Percentiles rank a stretch among this genome's conserved stretches.
phyloP scores from a whole-genome alignment of 2,888 invertebrate species.

The Oxycera nigricornis region DNA sequence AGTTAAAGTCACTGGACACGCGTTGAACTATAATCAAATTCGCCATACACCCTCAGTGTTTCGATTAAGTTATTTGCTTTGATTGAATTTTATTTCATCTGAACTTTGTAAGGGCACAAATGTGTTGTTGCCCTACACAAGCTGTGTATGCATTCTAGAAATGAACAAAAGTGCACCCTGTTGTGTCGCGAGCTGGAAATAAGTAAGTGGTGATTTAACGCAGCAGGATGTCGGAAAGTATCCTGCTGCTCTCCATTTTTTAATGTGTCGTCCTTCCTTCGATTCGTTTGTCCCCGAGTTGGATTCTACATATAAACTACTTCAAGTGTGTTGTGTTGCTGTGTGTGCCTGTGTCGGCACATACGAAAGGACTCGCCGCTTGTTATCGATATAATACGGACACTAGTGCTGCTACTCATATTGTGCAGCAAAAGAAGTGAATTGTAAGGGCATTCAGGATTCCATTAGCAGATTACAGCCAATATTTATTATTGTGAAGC shows the following conservation, averaged over 20 bases:
- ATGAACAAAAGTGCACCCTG: slow-evolving; percentile 26
- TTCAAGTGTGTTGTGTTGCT: background rate
- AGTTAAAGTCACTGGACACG: slow-evolving; percentile 30
- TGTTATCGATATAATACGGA: background rate
- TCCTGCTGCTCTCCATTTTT: slow-evolving; percentile 42
- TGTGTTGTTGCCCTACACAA: background rate
- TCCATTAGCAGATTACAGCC: slow-evolving; percentile 46
- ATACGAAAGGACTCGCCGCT: background rate
- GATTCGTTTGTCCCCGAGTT: no score
- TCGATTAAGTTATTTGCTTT: slow-evolving; percentile 39
- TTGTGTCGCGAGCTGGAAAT: slow-evolving; percentile 21
- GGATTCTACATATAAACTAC: background rate
- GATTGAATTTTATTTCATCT: slow-evolving; percentile 40
- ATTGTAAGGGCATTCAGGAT: slow-evolving; percentile 40
- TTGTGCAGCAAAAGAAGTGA: slow-evolving; percentile 21
- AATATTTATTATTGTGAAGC: slow-evolving; percentile 44
- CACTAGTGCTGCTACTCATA: slow-evolving; percentile 1
- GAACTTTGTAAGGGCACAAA: background rate
- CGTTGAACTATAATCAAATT: slow-evolving; percentile 40
- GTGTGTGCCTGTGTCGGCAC: background rate
- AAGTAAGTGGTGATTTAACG: slow-evolving; percentile 47
- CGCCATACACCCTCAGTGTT: slow-evolving; percentile 38
- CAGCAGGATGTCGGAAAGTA: slow-evolving; percentile 43
- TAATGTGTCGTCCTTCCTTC: slow-evolving; percentile 22
- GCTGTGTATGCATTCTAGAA: slow-evolving; percentile 4